These are phyloP conservation scores for Drosophila suboccidentalis DNA, from an alignment of 2,888 invertebrate species.

Conservation along the genomic window DNA sequence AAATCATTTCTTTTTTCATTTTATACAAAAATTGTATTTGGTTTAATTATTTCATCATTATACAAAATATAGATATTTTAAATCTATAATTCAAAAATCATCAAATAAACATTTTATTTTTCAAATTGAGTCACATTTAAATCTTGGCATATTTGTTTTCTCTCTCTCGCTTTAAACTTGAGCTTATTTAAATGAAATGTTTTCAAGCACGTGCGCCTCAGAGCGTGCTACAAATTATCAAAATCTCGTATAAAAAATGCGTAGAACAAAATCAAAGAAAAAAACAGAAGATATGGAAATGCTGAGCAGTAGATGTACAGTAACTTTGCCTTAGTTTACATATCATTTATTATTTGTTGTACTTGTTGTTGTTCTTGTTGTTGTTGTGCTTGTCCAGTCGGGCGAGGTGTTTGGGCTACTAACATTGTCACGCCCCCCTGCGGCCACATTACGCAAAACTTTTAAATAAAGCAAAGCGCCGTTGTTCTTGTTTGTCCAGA, in stretches of 20 bases:
- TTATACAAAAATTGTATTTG: too few species aligned
- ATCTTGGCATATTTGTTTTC: background rate
- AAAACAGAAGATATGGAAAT: background rate
- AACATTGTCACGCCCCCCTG: slow-evolving; percentile 61
- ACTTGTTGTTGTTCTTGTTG: background rate
- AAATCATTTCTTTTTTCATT: too few species aligned
- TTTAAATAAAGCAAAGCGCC: slow-evolving; percentile 72
- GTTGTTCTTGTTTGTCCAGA: slow-evolving; percentile 17
- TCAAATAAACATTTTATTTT: too few species aligned
- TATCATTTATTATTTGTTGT: slow-evolving; percentile 73
- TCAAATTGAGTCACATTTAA: too few species aligned
- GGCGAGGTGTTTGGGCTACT: slow-evolving; percentile 62
- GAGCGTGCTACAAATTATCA: slow-evolving; percentile 48
- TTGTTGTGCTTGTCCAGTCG: slow-evolving; percentile 49
- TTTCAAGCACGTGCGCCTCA: slow-evolving; percentile 30
- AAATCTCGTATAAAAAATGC: slow-evolving; percentile 47
- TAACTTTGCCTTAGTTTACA: slow-evolving; percentile 76
- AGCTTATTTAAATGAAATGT: slow-evolving; percentile 14
- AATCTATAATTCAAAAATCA: too few species aligned
- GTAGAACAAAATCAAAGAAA: slow-evolving; percentile 7
- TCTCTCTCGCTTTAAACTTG: slow-evolving; percentile 9
- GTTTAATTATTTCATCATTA: too few species aligned
- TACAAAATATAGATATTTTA: too few species aligned
- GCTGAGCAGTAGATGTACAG: slow-evolving; percentile 38
- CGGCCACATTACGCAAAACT: slow-evolving; percentile 71